Evolutionary conservation across 2,888 invertebrate genomes (phyloP).

Genomic region (Oscheius sp.): DNA sequence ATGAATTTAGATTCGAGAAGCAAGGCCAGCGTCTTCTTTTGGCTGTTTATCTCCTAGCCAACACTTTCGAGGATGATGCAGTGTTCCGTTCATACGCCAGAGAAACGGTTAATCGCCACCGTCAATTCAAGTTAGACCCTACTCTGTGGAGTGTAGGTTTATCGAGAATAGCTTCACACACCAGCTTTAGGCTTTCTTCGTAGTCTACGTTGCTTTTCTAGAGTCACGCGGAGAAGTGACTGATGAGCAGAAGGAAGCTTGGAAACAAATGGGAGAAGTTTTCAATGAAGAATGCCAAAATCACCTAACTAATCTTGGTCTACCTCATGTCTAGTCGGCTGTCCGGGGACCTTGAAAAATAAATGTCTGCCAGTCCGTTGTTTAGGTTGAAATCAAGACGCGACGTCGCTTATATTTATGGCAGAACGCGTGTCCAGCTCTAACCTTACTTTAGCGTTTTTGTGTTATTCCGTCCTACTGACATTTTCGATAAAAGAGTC

Average conservation of each 20-base stretch:
- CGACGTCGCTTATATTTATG: no score
- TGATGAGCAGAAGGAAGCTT: constrained; percentile 57
- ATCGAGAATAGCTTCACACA: background rate
- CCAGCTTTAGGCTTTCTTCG: constrained; percentile 63
- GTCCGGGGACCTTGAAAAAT: background rate
- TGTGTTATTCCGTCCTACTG: no score
- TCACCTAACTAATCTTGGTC: constrained; percentile 46
- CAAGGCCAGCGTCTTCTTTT: constrained; percentile 66
- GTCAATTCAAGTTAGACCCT: constrained; percentile 66
- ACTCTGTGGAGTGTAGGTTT: constrained; percentile 57
- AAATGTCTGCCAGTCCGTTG: background rate
- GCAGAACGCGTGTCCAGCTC: no score
- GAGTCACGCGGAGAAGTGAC: constrained; percentile 47
- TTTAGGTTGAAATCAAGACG: no score
- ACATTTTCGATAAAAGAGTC: background rate
- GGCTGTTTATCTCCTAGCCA: constrained; percentile 58
- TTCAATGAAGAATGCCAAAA: constrained; percentile 50
- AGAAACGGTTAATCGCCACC: constrained; percentile 64
- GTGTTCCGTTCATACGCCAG: constrained; percentile 61
- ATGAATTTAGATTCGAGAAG: constrained; percentile 56
- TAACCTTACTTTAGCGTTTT: no score
- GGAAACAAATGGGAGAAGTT: constrained; percentile 58
- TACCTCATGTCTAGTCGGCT: constrained; percentile 34
- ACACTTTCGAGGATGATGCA: constrained; percentile 54
- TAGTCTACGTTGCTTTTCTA: constrained; percentile 62